phyloP scores from a whole-genome alignment of 1,140 invertebrate species.

The Aphidius ervi region DNA sequence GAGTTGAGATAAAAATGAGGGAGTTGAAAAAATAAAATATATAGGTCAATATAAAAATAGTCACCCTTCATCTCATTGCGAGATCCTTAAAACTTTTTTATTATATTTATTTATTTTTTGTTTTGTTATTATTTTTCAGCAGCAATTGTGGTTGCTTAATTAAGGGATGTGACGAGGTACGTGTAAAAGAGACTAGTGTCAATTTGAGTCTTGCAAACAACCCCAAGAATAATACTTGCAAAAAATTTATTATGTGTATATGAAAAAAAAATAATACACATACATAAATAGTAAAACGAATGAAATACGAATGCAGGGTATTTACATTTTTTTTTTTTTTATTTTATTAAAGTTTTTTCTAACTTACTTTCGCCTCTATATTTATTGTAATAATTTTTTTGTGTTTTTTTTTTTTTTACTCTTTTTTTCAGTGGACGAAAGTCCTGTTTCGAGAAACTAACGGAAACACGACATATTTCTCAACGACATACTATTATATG shows the following conservation, averaged over 20 bases:
- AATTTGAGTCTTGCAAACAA: background rate
- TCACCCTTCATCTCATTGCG: conserved; percentile 8
- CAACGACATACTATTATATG: conserved; percentile 27
- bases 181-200: conserved; percentile 8
- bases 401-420: background rate
- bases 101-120: too few relatives aligned
- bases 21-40: conserved; percentile 1
- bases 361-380: conserved; percentile 1
- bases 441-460: conserved; percentile 28
- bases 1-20: too few relatives aligned
- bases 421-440: conserved; percentile 9
- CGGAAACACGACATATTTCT: conserved; percentile 49
- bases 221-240: too few relatives aligned
- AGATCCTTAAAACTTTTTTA: conserved; percentile 4
- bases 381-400: background rate
- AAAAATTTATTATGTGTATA: too few relatives aligned
- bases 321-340: conserved; percentile 1
- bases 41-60: conserved; percentile 10
- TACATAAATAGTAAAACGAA: too few relatives aligned
- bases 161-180: conserved; percentile 7
- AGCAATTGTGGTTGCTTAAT: conserved; percentile 13
- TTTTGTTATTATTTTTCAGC: background rate
- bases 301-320: background rate
- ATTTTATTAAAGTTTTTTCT: conserved; percentile 3
- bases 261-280: too few relatives aligned